Conservation (phyloP, 2,113 vertebrate genomes). For the Neogobius melanostomus region DNA sequence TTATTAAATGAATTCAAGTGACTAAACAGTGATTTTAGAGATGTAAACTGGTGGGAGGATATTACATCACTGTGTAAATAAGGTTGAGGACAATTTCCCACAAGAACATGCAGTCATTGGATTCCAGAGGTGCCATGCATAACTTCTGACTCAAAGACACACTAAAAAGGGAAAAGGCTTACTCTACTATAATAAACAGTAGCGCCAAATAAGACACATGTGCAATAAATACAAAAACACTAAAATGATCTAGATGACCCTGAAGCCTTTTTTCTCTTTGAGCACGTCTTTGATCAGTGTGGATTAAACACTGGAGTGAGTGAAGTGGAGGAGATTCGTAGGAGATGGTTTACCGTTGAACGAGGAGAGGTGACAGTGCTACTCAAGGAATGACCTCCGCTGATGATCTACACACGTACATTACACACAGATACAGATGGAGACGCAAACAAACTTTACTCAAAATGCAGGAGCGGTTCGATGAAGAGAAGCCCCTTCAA, state of each 20-base stretch:
- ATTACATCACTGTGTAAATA: not conserved
- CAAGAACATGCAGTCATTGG: not conserved
- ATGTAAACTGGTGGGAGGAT: not conserved
- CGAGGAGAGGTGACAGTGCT: slow-evolving; percentile 82
- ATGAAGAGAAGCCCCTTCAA: not conserved
- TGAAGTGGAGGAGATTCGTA: slow-evolving; percentile 5
- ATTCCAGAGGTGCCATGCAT: slow-evolving; percentile 17
- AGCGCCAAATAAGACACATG: no score
- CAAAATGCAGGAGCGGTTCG: slow-evolving; percentile 14
- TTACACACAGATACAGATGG: slow-evolving; percentile 54
- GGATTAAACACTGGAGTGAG: not conserved
- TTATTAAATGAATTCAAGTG: not conserved
- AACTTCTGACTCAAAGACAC: slow-evolving; percentile 11
- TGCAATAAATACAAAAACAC: no score
- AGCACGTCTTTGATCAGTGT: not conserved
- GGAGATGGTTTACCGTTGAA: slow-evolving; percentile 84
- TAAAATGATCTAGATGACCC: not conserved
- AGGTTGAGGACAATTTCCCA: not conserved
- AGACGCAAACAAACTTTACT: slow-evolving; percentile 28
- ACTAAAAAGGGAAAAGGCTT: slow-evolving; percentile 19
- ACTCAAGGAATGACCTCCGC: slow-evolving; percentile 79
- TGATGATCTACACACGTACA: slow-evolving; percentile 82
- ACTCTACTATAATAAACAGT: not conserved
- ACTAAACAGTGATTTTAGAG: not conserved
- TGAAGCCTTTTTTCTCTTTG: not conserved